These are phyloP conservation scores for Eristalinus sepulchralis DNA, from an alignment of 2,888 invertebrate species.

Conservation along the genomic window DNA sequence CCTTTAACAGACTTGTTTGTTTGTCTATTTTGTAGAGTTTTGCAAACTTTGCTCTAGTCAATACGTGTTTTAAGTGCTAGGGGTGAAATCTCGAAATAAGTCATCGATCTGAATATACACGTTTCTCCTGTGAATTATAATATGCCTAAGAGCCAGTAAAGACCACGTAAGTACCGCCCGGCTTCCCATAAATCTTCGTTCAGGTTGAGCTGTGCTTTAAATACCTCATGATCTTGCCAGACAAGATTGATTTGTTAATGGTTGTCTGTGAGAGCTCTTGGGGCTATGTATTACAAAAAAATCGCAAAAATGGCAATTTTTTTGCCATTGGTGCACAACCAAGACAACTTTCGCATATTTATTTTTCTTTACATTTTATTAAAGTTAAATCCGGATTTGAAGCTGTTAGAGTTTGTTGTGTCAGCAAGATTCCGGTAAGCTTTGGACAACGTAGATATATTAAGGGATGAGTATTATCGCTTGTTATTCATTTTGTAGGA, in stretches of 20 bases:
- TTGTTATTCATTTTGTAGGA: too few relatives aligned
- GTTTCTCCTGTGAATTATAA: background rate
- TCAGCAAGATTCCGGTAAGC: too few relatives aligned
- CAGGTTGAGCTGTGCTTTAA: background rate
- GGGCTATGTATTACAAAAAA: background rate
- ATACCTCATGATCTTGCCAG: background rate
- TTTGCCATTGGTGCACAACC: too few relatives aligned
- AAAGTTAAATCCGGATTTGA: too few relatives aligned
- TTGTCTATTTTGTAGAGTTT: background rate
- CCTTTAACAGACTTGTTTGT: background rate
- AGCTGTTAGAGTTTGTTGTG: too few relatives aligned
- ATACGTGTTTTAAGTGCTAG: background rate
- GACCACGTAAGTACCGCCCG: background rate
- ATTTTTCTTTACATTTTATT: too few relatives aligned
- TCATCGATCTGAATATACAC: background rate
- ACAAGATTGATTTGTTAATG: background rate
- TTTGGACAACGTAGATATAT: too few relatives aligned
- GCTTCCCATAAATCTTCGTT: background rate
- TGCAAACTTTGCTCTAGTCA: background rate
- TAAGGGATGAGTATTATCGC: too few relatives aligned
- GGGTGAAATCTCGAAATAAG: background rate
- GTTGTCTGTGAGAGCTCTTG: background rate
- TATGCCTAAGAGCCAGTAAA: background rate
- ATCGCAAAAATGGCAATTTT: background rate
- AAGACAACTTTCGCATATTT: too few relatives aligned